These are phyloP conservation scores for Tetramorium simillimum DNA, from an alignment of 1,140 invertebrate species.

Conservation along the genomic window DNA sequence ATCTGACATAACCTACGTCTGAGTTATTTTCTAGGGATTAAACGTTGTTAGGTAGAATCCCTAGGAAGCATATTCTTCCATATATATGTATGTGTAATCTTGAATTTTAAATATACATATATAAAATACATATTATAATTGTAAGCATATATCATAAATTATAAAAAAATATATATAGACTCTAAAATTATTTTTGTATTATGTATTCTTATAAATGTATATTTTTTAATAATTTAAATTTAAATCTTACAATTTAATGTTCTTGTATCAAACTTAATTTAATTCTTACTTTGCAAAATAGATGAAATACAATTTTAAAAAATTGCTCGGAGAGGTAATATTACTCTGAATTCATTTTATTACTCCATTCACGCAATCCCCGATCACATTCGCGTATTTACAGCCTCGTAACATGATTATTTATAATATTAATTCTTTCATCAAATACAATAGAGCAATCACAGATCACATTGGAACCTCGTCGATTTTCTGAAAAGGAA, in stretches of 20 bases:
- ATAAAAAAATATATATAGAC: too few relatives aligned
- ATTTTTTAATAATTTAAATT: background rate
- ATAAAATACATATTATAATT: too few relatives aligned
- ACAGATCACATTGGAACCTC: slow-evolving; percentile 8
- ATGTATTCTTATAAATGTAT: background rate
- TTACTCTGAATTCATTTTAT: slow-evolving; percentile 15
- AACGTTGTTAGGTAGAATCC: background rate
- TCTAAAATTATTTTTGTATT: background rate
- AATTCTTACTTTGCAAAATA: background rate
- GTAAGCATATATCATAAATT: too few relatives aligned
- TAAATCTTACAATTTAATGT: background rate
- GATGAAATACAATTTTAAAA: background rate
- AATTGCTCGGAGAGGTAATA: background rate
- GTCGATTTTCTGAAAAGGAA: background rate
- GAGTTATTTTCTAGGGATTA: background rate
- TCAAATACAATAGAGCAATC: background rate
- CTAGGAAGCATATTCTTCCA: background rate
- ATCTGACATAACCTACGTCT: background rate
- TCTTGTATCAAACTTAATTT: background rate
- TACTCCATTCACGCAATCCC: background rate
- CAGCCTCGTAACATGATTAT: slow-evolving; percentile 14
- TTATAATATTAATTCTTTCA: slow-evolving; percentile 23
- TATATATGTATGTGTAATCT: too few relatives aligned
- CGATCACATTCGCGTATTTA: background rate
- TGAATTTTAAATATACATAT: too few relatives aligned